Conservation (phyloP, 2,888 invertebrate genomes). For the Liodrosophila aerea region DNA sequence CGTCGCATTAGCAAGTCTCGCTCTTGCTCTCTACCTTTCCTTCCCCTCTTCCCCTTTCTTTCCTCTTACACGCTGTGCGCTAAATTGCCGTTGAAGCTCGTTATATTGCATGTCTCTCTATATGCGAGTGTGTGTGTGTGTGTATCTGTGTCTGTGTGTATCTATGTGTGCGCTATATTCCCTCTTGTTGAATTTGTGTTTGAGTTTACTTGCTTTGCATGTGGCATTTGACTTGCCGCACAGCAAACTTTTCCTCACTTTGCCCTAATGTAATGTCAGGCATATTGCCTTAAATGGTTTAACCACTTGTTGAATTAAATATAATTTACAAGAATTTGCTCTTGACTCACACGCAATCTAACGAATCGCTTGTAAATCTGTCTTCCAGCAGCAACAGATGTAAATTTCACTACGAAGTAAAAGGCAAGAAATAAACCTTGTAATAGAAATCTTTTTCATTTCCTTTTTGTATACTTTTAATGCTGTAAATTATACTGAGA, state of each 20-base stretch:
- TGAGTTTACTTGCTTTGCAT: slow-evolving; percentile 54
- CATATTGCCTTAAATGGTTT: slow-evolving; percentile 49
- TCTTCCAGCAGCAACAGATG: neutral
- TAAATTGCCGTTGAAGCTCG: slow-evolving; percentile 43
- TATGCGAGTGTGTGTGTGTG: slow-evolving; percentile 1
- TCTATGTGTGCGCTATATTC: slow-evolving; percentile 1
- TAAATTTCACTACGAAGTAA: neutral
- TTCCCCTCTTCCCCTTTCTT: neutral
- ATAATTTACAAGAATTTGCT: slow-evolving; percentile 43
- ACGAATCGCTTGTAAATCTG: slow-evolving; percentile 2
- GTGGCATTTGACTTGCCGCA: slow-evolving; percentile 30
- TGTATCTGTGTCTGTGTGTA: slow-evolving; percentile 1
- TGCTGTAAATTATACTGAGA: too few relatives aligned
- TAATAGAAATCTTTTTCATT: too few relatives aligned
- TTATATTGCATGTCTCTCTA: slow-evolving; percentile 41
- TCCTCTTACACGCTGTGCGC: slow-evolving; percentile 11
- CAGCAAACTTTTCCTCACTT: slow-evolving; percentile 23
- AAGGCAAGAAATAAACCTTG: too few relatives aligned
- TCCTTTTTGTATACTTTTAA: too few relatives aligned
- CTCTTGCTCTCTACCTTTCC: neutral
- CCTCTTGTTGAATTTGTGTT: slow-evolving; percentile 18
- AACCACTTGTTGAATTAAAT: slow-evolving; percentile 64
- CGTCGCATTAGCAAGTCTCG: slow-evolving; percentile 35
- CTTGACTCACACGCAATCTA: slow-evolving; percentile 33
- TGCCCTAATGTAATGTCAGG: slow-evolving; percentile 32